Evolutionary conservation across 2,888 invertebrate species (phyloP), one percentile per base, ranked within the genome.

Genomic region (Eurois occulta): DNA sequence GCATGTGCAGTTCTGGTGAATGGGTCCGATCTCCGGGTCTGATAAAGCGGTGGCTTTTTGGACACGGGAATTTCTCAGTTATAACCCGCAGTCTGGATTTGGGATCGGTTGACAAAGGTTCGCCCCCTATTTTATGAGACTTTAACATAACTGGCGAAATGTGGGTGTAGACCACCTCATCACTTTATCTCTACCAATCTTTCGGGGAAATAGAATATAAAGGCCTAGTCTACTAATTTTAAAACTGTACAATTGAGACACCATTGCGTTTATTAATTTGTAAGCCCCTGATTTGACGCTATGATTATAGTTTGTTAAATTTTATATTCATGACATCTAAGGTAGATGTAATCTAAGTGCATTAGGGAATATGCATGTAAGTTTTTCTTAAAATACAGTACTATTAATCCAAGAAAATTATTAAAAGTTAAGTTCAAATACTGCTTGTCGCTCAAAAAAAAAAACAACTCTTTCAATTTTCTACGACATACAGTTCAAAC

Each of bases 251-350:
- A 28, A 55, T 55, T 13, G 16, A 28, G 13, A 28, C 28, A 28
- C 58, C 16, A 28, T 8, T 28, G 8, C 16, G 21, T 32, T 60
- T 60, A 3, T 2, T 28, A 28, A 58, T 58, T 58, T 58, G 16
- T 58, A 58, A 58, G 7, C 18, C 2, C 18, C 8, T 32, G 18
- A 21, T 62, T 60, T 32, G 8, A 10, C 32, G 32, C 32, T 10
- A 60, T 52, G 35, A 38, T 68, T 18, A 58, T 46, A 6, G 21
- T 60, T 43, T 10, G 13, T 72, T 55, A 68, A 24, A 43, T 43
- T 83, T 43, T 41, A 43, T 62, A 35, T 79, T 76, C 55, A 43
- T 43, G 82, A 52, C 35, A 55, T 43, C 18, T n/a, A 38, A 32
- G 11, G 18, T 80, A 18, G 38, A 21, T 28, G 24, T 46, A 35